A percentile compares a stretch with the other conserved stretches of the same genome.
These are phyloP conservation scores for Lucifuga dentata DNA, from an alignment of 2,113 vertebrate species.

Conservation along the genomic window DNA sequence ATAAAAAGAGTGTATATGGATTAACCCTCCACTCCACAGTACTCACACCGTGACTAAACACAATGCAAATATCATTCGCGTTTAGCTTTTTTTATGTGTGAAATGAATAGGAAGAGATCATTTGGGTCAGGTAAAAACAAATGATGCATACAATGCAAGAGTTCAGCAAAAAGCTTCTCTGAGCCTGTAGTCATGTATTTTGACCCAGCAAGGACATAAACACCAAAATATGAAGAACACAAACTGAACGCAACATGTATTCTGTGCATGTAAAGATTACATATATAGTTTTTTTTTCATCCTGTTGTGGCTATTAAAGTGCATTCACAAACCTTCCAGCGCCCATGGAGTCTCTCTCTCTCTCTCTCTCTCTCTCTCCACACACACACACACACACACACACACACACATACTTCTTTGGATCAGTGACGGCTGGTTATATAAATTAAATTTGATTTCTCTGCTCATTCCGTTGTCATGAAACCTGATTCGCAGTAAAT, in stretches of 20 bases:
- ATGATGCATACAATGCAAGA: slow-evolving; percentile 41
- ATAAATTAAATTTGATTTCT: slow-evolving; percentile 31
- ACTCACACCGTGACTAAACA: not conserved
- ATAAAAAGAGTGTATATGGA: slow-evolving; percentile 44
- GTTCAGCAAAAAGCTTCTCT: slow-evolving; percentile 24
- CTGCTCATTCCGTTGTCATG: slow-evolving; percentile 8
- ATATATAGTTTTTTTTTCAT: not conserved
- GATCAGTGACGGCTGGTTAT: slow-evolving; percentile 23
- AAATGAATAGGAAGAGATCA: slow-evolving; percentile 40
- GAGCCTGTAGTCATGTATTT: slow-evolving; percentile 34
- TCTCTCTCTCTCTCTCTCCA: no score
- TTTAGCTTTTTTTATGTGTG: slow-evolving; percentile 53
- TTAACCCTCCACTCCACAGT: slow-evolving; percentile 39
- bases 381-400: not conserved
- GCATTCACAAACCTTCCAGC: not conserved
- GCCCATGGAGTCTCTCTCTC: not conserved
- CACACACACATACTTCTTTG: not conserved
- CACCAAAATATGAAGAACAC: slow-evolving; percentile 39
- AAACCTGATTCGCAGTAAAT: slow-evolving; percentile 14
- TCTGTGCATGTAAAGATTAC: not conserved
- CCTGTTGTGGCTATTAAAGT: slow-evolving; percentile 2
- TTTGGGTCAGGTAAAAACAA: slow-evolving; percentile 53
- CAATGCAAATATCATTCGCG: slow-evolving; percentile 48
- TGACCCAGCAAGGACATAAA: slow-evolving; percentile 36
- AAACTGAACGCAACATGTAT: slow-evolving; percentile 4